A percentile compares a stretch with the other conserved stretches of the same genome.
phyloP scores from a whole-genome alignment of 2,797 vertebrate genomes.

The Sciaenops ocellatus region DNA sequence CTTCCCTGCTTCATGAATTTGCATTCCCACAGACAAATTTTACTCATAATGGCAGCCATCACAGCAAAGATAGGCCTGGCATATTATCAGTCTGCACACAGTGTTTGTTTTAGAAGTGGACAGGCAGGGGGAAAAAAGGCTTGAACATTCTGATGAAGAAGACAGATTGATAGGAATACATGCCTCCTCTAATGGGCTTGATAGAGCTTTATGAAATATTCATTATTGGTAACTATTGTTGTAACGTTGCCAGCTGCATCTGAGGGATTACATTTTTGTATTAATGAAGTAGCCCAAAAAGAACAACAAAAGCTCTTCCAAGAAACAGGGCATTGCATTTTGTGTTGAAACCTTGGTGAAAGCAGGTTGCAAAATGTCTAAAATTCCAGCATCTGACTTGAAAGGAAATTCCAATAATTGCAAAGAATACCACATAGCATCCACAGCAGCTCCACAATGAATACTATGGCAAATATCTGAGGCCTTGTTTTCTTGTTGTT shows the following conservation, averaged over 20 bases:
- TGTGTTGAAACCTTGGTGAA: constrained; percentile 22
- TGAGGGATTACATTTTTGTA: constrained; percentile 60
- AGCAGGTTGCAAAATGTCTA: constrained; percentile 4
- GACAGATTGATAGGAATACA: constrained; percentile 71
- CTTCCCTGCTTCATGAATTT: constrained; percentile 78
- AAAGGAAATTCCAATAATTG: not conserved
- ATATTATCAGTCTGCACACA: constrained; percentile 67
- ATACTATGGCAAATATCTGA: constrained; percentile 14
- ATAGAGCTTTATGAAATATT: constrained; percentile 77
- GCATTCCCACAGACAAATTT: constrained; percentile 79
- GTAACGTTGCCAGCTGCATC: constrained; percentile 52
- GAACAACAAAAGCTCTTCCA: constrained; percentile 46
- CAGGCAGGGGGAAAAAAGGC: constrained; percentile 68
- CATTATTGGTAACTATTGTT: constrained; percentile 67
- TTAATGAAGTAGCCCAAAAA: constrained; percentile 49
- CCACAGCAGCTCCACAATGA: constrained; percentile 1
- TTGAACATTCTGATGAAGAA: constrained; percentile 75
- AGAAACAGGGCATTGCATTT: constrained; percentile 30
- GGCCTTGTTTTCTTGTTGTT: constrained; percentile 32
- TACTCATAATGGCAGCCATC: constrained; percentile 77
- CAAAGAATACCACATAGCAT: not conserved
- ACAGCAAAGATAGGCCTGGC: constrained; percentile 49
- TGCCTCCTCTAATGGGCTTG: constrained; percentile 64
- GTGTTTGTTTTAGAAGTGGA: constrained; percentile 82
- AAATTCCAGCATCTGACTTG: constrained; percentile 12